Percentiles rank a stretch among this genome's conserved stretches.
phyloP scores from a whole-genome alignment of 2,113 vertebrate species.

The Nerophis lumbriciformis region DNA sequence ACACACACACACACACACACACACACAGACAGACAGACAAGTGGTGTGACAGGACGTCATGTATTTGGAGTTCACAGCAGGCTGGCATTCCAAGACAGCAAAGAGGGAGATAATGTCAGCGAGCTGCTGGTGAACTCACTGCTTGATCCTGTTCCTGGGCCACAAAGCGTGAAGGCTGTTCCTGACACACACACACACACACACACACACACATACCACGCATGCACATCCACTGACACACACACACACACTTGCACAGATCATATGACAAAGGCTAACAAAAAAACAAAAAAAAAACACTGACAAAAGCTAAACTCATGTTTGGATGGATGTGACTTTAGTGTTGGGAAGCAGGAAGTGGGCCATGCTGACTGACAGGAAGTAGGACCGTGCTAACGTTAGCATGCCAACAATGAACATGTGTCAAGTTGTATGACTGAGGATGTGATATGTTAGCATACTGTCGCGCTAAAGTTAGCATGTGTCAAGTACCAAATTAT shows the following conservation, averaged over 20 bases:
- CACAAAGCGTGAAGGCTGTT: conserved; percentile 56
- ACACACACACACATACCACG: conserved; percentile 11
- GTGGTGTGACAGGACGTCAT: conserved; percentile 44
- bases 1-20: conserved; percentile 6
- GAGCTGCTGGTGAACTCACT: conserved; percentile 47
- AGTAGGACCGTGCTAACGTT: conserved; percentile 27
- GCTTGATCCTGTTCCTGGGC: conserved; percentile 57
- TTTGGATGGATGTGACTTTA: conserved; percentile 29
- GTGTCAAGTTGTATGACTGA: too few relatives aligned
- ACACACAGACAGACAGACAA: conserved; percentile 23
- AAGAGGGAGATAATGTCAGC: conserved; percentile 55
- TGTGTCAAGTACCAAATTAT: conserved; percentile 19
- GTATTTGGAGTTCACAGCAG: conserved; percentile 47
- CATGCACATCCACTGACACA: conserved; percentile 19
- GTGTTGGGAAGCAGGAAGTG: conserved; percentile 57
- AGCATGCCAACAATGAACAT: too few relatives aligned
- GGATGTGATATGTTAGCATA: too few relatives aligned
- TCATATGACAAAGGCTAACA: conserved; percentile 27
- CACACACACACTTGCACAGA: conserved; percentile 12
- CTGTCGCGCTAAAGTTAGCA: too few relatives aligned
- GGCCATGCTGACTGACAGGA: conserved; percentile 54
- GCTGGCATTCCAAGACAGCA: conserved; percentile 53
- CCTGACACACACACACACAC: conserved; percentile 30
- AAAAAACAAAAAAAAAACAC: conserved; percentile 30
- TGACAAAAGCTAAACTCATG: conserved; percentile 31